A percentile compares a stretch with the other conserved stretches of the same genome.
Conservation (phyloP, 2,113 vertebrate species). For the Odobenus rosmarus region DNA sequence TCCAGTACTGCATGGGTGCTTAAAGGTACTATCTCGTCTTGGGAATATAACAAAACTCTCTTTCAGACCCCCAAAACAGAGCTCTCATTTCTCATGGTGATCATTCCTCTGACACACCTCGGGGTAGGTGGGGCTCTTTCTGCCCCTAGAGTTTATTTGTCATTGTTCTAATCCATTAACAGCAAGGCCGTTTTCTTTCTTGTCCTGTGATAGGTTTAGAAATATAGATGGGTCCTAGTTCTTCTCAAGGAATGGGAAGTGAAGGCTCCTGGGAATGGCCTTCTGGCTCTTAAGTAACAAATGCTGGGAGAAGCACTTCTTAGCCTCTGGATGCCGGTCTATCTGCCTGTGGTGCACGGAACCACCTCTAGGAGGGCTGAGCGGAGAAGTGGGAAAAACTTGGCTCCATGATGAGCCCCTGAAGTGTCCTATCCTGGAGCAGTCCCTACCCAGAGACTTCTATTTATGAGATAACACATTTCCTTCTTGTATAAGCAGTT, state of each 20-base stretch:
- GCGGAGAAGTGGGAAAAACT: accelerated
- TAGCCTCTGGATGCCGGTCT: not conserved
- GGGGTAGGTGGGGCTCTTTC: not conserved
- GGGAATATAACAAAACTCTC: not conserved
- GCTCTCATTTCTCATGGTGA: accelerated
- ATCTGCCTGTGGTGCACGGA: accelerated
- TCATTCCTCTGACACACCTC: accelerated
- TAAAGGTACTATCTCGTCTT: not conserved
- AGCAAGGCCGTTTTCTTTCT: not conserved
- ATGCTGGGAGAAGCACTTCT: not conserved
- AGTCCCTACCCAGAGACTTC: not conserved
- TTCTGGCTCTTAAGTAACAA: not conserved
- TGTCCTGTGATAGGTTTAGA: not conserved
- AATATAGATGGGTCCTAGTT: not conserved
- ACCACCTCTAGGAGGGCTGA: accelerated
- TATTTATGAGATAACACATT: not conserved
- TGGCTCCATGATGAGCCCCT: not conserved
- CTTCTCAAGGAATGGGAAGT: not conserved
- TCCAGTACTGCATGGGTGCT: not conserved
- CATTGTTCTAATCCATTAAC: not conserved
- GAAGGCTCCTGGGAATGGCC: not conserved
- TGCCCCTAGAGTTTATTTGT: not conserved
- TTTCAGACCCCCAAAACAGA: not conserved
- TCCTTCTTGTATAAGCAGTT: not conserved
- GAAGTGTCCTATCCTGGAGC: no score